Percentiles rank a stretch among this genome's conserved stretches.
These are phyloP conservation scores for Scaptomyza graminum DNA, from an alignment of 1,140 invertebrate species.

Conservation along the genomic window DNA sequence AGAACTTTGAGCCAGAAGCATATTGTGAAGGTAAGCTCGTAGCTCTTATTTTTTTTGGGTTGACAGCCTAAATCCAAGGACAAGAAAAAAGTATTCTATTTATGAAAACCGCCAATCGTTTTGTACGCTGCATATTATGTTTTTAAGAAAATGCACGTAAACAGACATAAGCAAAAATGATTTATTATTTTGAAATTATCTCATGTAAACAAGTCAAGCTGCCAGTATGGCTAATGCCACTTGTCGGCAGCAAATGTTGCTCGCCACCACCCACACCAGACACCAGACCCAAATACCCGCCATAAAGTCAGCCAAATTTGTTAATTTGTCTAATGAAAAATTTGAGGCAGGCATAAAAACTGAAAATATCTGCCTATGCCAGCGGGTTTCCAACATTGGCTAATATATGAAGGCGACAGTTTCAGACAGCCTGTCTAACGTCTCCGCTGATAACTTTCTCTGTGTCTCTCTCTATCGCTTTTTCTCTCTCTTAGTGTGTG, in stretches of 20 bases:
- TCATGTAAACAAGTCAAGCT: constrained; percentile 83
- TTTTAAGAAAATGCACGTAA: constrained; percentile 46
- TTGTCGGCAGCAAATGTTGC: constrained; percentile 51
- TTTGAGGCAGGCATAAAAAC: constrained; percentile 19
- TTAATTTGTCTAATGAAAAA: constrained; percentile 83
- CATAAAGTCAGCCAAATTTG: constrained; percentile 60
- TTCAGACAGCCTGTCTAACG: constrained; percentile 32
- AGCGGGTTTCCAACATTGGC: constrained; percentile 24
- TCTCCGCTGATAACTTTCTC: constrained; percentile 1
- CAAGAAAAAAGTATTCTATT: constrained; percentile 30
- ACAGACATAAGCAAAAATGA: constrained; percentile 56
- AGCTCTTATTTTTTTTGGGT: constrained; percentile 36
- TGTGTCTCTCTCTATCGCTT: not conserved
- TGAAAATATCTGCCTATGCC: constrained; percentile 52
- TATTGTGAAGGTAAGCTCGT: constrained; percentile 39
- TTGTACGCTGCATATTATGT: constrained; percentile 14
- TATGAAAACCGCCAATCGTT: constrained; percentile 7
- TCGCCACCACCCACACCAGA: constrained; percentile 3
- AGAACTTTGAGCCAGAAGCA: constrained; percentile 15
- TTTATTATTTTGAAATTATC: constrained; percentile 82
- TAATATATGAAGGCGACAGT: constrained; percentile 62
- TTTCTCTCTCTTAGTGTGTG: not conserved
- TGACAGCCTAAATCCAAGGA: constrained; percentile 72
- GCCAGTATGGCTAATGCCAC: constrained; percentile 76
- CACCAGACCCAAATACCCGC: not conserved